Evolutionary conservation across 2,113 vertebrate species (phyloP).

Genomic region (Charina bottae): DNA sequence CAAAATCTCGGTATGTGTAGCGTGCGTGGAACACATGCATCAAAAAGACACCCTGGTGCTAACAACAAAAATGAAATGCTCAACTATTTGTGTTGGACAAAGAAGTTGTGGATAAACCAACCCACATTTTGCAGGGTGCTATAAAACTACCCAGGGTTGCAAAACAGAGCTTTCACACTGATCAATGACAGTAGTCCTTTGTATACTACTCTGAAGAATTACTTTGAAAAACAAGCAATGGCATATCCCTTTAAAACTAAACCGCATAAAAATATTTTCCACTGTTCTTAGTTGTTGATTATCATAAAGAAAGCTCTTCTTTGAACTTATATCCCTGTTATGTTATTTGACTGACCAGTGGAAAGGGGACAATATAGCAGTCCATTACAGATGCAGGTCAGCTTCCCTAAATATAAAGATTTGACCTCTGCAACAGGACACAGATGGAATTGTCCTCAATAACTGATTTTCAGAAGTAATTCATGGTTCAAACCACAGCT

Average conservation of each 20-base stretch:
- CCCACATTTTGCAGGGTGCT: background rate
- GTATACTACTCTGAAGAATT: background rate
- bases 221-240: background rate
- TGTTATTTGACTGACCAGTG: background rate
- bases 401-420: background rate
- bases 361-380: background rate
- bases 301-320: background rate
- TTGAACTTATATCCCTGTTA: background rate
- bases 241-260: background rate
- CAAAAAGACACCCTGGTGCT: conserved; percentile 17
- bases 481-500: background rate
- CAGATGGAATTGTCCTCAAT: background rate
- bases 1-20: background rate
- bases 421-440: background rate
- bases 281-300: background rate
- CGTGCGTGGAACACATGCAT: conserved; percentile 22
- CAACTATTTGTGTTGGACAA: conserved; percentile 7
- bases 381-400: background rate
- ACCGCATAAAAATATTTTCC: background rate
- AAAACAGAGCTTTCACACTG: background rate
- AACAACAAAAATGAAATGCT: conserved; percentile 18
- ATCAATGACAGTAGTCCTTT: background rate
- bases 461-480: background rate
- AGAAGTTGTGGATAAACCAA: background rate
- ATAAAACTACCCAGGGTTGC: background rate